Evolutionary conservation across 1,140 invertebrate species (phyloP).

Genomic region (Drosophila jambulina): DNA sequence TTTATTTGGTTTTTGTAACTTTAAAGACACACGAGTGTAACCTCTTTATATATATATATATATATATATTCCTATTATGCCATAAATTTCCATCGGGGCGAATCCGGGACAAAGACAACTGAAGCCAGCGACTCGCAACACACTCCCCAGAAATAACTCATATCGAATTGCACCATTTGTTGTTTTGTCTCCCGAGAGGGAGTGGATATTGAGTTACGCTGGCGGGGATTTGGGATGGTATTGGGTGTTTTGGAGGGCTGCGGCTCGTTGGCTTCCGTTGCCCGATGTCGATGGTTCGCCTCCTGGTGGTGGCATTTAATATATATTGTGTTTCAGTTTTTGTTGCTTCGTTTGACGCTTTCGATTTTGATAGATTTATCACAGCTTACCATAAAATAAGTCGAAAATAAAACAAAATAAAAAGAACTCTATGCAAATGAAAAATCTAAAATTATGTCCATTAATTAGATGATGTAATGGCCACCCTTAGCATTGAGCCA

Average conservation of each 20-base stretch:
- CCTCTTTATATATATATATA: conserved; percentile 15
- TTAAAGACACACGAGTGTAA: conserved; percentile 42
- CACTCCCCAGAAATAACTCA: conserved; percentile 56
- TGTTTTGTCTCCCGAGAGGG: conserved; percentile 66
- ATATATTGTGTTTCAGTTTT: conserved; percentile 33
- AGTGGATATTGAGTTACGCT: conserved; percentile 60
- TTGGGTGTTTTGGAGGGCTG: conserved; percentile 31
- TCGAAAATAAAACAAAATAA: conserved; percentile 50
- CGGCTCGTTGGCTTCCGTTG: conserved; percentile 47
- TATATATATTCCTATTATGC: conserved; percentile 37
- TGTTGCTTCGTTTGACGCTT: conserved; percentile 66
- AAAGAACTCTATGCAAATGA: conserved; percentile 67
- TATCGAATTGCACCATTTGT: conserved; percentile 80
- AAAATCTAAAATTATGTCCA: conserved; percentile 49
- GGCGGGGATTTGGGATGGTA: conserved; percentile 32
- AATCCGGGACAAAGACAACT: conserved; percentile 34
- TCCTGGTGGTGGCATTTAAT: conserved; percentile 25
- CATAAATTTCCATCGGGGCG: conserved; percentile 38
- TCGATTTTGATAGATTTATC: conserved; percentile 82
- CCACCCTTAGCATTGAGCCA: conserved; percentile 39
- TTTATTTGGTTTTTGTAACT: conserved; percentile 51
- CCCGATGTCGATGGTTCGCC: conserved; percentile 48
- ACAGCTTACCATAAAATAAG: conserved; percentile 79
- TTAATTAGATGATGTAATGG: conserved; percentile 58
- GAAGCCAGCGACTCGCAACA: conserved; percentile 41